A percentile compares a stretch with the other conserved stretches of the same genome.
phyloP scores from a whole-genome alignment of 2,888 invertebrate genomes.

The Netelia virgata region DNA sequence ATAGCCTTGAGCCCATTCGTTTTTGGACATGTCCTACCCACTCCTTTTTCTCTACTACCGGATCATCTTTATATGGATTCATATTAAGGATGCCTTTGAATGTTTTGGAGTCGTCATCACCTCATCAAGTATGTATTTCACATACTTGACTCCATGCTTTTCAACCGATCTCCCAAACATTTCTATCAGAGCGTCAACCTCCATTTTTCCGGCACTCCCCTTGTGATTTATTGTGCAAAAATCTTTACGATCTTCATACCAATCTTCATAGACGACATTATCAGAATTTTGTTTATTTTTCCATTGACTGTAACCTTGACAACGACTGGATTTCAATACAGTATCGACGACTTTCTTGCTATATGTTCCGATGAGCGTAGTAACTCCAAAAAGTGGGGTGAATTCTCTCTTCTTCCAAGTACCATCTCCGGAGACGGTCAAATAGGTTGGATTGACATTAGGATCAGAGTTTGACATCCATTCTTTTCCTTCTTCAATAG shows the following conservation, averaged over 20 bases:
- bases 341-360: too few species aligned
- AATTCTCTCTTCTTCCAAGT: too few species aligned
- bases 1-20: slow-evolving; percentile 4
- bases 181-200: slow-evolving; percentile 36
- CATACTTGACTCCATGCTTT: slow-evolving; percentile 31
- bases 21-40: too few species aligned
- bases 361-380: too few species aligned
- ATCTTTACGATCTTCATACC: slow-evolving; percentile 55
- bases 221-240: slow-evolving; percentile 44
- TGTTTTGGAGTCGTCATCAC: slow-evolving; percentile 21
- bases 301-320: too few species aligned
- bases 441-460: too few species aligned
- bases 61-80: slow-evolving; percentile 49
- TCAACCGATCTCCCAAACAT: slow-evolving; percentile 56
- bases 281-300: slow-evolving; percentile 48
- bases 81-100: slow-evolving; percentile 42
- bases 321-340: too few species aligned
- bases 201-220: slow-evolving; percentile 55
- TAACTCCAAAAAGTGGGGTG: too few species aligned
- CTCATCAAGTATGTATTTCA: slow-evolving; percentile 13
- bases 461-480: too few species aligned
- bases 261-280: slow-evolving; percentile 43
- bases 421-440: too few species aligned
- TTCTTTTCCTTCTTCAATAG: too few species aligned
- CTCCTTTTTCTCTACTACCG: slow-evolving; percentile 27